Conservation (phyloP, 2,888 invertebrate species). For the Hirtodrosophila histrioides region DNA sequence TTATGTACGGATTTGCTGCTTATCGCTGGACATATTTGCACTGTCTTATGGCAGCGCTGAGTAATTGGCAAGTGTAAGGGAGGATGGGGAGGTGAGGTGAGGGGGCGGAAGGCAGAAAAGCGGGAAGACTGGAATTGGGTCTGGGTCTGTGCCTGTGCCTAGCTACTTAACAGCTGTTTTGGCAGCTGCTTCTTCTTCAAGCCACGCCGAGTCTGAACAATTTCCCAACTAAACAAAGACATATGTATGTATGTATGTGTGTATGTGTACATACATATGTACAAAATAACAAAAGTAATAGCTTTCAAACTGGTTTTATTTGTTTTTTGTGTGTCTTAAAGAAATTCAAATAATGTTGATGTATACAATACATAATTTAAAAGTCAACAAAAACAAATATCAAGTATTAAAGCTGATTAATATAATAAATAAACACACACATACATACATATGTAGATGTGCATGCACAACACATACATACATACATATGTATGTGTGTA, state of each 20-base stretch:
- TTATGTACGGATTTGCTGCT: constrained; percentile 53
- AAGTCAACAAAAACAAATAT: constrained; percentile 6
- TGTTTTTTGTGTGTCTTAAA: constrained; percentile 17
- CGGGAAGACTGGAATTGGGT: constrained; percentile 17
- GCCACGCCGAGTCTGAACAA: constrained; percentile 14
- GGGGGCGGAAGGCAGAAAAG: neutral
- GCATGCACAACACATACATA: constrained; percentile 31
- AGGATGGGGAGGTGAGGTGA: neutral
- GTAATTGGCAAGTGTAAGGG: constrained; percentile 49
- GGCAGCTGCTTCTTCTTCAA: constrained; percentile 27
- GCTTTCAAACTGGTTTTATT: constrained; percentile 51
- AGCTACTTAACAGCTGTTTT: constrained; percentile 31
- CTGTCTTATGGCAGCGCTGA: constrained; percentile 59
- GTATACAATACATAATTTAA: neutral
- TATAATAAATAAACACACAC: constrained; percentile 16
- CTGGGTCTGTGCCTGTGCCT: constrained; percentile 4
- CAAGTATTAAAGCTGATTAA: neutral
- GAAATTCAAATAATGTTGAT: constrained; percentile 14
- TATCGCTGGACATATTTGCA: constrained; percentile 60
- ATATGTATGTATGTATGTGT: constrained; percentile 1
- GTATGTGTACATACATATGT: constrained; percentile 1
- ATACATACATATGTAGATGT: constrained; percentile 17
- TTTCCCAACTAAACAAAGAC: constrained; percentile 11
- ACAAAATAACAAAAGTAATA: constrained; percentile 24
- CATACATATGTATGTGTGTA: constrained; percentile 7